Percentiles rank a stretch among this genome's conserved stretches.
phyloP scores from a whole-genome alignment of 2,113 vertebrate genomes.

The Halichoeres trimaculatus region DNA sequence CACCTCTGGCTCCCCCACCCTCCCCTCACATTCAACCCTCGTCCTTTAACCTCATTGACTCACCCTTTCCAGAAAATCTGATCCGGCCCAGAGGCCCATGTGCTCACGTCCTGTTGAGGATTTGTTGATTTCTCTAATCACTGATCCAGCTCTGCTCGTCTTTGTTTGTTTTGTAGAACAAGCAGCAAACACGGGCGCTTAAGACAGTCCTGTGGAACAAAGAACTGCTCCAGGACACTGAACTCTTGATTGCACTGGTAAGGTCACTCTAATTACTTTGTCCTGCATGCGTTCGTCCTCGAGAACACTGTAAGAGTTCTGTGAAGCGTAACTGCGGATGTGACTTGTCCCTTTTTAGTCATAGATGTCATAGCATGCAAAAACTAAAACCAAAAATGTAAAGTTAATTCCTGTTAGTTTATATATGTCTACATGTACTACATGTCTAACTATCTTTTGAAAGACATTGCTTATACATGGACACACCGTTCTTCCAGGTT shows the following conservation, averaged over 20 bases:
- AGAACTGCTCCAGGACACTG: conserved; percentile 65
- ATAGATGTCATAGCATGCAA: background rate
- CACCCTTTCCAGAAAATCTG: conserved; percentile 80
- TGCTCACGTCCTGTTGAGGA: conserved; percentile 81
- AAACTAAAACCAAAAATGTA: conserved; percentile 6
- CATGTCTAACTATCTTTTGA: conserved; percentile 40
- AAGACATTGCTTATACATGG: conserved; percentile 22
- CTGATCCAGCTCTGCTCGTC: conserved; percentile 71
- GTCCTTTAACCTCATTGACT: conserved; percentile 74
- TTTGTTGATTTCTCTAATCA: conserved; percentile 85
- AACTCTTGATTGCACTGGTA: conserved; percentile 76
- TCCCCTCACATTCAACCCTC: conserved; percentile 45
- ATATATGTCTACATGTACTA: conserved; percentile 12
- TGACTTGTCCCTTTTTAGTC: conserved; percentile 1
- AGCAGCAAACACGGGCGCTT: conserved; percentile 73
- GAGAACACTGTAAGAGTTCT: conserved; percentile 41
- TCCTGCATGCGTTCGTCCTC: conserved; percentile 58
- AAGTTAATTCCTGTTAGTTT: conserved; percentile 35
- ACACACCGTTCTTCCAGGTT: conserved; percentile 20
- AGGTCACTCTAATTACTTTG: conserved; percentile 69
- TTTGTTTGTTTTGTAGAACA: conserved; percentile 80
- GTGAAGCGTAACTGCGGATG: conserved; percentile 50
- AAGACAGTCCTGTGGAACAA: conserved; percentile 65
- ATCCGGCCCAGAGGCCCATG: conserved; percentile 79
- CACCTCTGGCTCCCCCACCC: conserved; percentile 72